phyloP scores from a whole-genome alignment of 2,113 vertebrate genomes.

The Trichechus manatus region DNA sequence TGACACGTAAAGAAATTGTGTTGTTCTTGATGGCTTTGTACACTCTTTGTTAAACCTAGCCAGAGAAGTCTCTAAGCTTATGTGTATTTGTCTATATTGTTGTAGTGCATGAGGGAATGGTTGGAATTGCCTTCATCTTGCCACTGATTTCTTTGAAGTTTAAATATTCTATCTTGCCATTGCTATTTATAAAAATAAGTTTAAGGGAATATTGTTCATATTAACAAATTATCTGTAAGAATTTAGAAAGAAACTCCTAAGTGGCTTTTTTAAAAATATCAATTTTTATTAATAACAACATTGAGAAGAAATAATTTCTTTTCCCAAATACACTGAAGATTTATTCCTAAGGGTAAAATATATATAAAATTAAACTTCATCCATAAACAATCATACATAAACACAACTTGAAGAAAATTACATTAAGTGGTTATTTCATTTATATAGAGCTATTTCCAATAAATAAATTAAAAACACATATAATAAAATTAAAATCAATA shows the following conservation, averaged over 20 bases:
- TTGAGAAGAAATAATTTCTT: constrained; percentile 19
- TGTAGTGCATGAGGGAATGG: not conserved
- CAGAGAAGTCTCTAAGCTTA: not conserved
- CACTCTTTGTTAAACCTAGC: not conserved
- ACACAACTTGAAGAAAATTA: not conserved
- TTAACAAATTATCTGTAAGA: not conserved
- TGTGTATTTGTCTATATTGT: not conserved
- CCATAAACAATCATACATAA: not conserved
- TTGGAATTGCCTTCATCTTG: not conserved
- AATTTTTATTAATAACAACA: not conserved
- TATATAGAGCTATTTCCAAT: not conserved
- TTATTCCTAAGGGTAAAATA: not conserved
- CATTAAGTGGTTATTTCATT: not conserved
- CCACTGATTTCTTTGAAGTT: not conserved
- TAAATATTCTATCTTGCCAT: not conserved
- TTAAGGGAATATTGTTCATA: not conserved
- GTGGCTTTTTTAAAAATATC: not conserved
- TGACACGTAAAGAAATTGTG: not conserved
- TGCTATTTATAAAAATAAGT: not conserved
- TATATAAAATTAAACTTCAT: not conserved
- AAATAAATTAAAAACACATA: not conserved
- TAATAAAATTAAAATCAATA: not conserved
- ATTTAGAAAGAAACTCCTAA: not conserved
- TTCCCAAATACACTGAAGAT: not conserved
- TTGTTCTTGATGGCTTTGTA: not conserved